These are phyloP conservation scores for Polietes domitor DNA, from an alignment of 2,888 invertebrate genomes.

Conservation along the genomic window DNA sequence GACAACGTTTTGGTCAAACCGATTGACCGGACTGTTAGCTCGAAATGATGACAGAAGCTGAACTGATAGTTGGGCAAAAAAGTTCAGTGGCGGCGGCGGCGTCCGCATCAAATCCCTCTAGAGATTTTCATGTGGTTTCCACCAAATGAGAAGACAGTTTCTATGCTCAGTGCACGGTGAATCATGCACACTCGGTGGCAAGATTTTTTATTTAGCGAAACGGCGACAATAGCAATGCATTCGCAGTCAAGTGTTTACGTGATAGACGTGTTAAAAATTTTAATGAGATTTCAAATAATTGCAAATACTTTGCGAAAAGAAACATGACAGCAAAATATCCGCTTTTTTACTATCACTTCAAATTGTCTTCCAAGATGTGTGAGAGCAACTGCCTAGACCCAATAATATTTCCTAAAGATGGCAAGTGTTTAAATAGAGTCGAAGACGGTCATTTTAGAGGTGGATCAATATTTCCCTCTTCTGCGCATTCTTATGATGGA, in stretches of 20 bases:
- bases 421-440: too few relatives aligned
- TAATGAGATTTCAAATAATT: conserved; percentile 78
- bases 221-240: conserved; percentile 3
- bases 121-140: conserved; percentile 75
- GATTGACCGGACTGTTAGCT: conserved; percentile 52
- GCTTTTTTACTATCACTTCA: conserved; percentile 14
- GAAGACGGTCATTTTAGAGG: too few relatives aligned
- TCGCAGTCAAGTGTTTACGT: conserved; percentile 63
- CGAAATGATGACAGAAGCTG: conserved; percentile 61
- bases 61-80: conserved; percentile 69
- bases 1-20: conserved; percentile 48
- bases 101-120: conserved; percentile 71
- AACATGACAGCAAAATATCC: conserved; percentile 67
- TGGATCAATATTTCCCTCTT: too few relatives aligned
- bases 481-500: too few relatives aligned
- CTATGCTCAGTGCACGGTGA: conserved; percentile 16
- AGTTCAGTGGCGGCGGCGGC: conserved; percentile 51
- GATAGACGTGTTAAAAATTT: conserved; percentile 78
- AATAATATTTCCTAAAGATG: background rate
- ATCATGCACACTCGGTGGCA: background rate
- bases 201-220: conserved; percentile 16
- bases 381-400: background rate
- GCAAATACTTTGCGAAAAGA: conserved; percentile 73
- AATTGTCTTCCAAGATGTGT: background rate
- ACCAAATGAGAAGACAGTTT: conserved; percentile 45